phyloP scores from a whole-genome alignment of 1,140 invertebrate species.

The Asbolus verrucosus region DNA sequence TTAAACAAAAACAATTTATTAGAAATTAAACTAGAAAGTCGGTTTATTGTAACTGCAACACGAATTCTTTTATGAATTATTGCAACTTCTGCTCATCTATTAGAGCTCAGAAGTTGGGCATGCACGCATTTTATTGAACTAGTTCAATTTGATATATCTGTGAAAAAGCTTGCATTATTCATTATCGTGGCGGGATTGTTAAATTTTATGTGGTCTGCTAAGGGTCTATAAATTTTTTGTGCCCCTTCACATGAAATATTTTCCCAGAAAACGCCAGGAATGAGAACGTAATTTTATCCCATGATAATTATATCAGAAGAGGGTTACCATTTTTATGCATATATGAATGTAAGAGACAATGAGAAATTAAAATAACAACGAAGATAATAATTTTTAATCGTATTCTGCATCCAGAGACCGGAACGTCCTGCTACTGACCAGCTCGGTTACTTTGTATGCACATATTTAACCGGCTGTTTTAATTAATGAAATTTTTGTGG shows the following conservation, averaged over 20 bases:
- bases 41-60: slow-evolving; percentile 17
- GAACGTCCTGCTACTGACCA: slow-evolving; percentile 53
- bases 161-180: slow-evolving; percentile 13
- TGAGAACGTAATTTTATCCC: slow-evolving; percentile 36
- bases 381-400: slow-evolving; percentile 56
- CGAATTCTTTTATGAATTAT: slow-evolving; percentile 32
- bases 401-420: slow-evolving; percentile 50
- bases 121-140: too few relatives aligned
- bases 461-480: slow-evolving; percentile 47
- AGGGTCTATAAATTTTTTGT: slow-evolving; percentile 5
- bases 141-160: too few relatives aligned
- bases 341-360: slow-evolving; percentile 52
- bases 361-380: slow-evolving; percentile 58
- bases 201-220: too few relatives aligned
- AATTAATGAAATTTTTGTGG: slow-evolving; percentile 46
- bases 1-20: slow-evolving; percentile 46
- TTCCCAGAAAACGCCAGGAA: slow-evolving; percentile 11
- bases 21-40: slow-evolving; percentile 45
- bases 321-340: slow-evolving; percentile 44
- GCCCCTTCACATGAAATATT: not conserved
- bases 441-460: slow-evolving; percentile 51
- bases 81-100: slow-evolving; percentile 14
- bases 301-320: slow-evolving; percentile 40
- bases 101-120: too few relatives aligned
- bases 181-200: too few relatives aligned